Conservation (phyloP, 2,888 invertebrate species). For the Aproaerema taeniolella region DNA sequence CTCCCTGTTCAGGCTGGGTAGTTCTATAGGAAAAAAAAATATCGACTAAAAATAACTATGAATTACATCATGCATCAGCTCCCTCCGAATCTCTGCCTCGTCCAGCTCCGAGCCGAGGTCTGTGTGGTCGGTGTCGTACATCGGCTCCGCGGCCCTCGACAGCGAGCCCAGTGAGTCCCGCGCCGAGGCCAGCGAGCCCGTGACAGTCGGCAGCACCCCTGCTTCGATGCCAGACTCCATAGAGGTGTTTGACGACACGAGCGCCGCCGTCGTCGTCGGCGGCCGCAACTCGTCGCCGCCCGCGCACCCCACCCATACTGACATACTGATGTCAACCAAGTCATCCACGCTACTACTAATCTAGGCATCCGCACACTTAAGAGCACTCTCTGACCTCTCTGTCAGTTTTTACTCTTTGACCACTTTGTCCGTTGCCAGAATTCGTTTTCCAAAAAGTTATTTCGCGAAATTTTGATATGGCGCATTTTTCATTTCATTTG, state of each 20-base stretch:
- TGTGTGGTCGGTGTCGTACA: conserved; percentile 88
- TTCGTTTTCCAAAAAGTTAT: too few relatives aligned
- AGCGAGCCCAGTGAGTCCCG: conserved; percentile 77
- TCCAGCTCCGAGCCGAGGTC: conserved; percentile 88
- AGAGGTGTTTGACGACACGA: conserved; percentile 69
- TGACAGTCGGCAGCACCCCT: conserved; percentile 84
- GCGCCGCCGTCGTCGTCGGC: conserved; percentile 53
- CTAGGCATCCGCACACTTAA: not conserved
- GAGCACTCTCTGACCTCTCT: too few relatives aligned
- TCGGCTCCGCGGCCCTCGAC: conserved; percentile 78
- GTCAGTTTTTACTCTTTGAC: too few relatives aligned
- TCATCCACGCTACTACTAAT: conserved; percentile 63
- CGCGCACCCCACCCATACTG: conserved; percentile 71
- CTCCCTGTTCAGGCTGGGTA: too few relatives aligned
- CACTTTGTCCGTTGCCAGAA: too few relatives aligned
- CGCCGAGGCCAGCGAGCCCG: conserved; percentile 80
- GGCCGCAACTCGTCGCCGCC: conserved; percentile 47
- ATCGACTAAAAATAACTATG: too few relatives aligned
- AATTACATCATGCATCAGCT: conserved; percentile 89
- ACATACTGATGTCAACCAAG: conserved; percentile 58
- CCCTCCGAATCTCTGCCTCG: conserved; percentile 85
- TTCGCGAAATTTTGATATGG: too few relatives aligned
- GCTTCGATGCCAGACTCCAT: conserved; percentile 83
- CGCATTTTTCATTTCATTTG: too few relatives aligned
- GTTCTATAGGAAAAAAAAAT: too few relatives aligned